Evolutionary conservation across 2,888 invertebrate species (phyloP).

Genomic region (Hyppa rectilinea): DNA sequence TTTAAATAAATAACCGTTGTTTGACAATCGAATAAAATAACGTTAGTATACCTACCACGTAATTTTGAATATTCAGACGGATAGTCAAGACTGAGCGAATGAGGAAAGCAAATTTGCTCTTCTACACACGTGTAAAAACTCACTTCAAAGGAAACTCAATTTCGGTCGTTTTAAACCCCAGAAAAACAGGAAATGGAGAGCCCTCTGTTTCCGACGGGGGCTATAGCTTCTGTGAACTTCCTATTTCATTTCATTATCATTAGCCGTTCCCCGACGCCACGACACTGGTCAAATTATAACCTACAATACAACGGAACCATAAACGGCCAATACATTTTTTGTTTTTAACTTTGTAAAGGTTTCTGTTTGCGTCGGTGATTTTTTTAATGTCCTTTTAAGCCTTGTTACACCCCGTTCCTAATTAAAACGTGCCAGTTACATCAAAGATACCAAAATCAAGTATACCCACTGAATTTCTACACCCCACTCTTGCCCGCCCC

Average conservation of each 20-base stretch:
- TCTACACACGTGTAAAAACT: background rate
- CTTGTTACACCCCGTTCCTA: conserved; percentile 11
- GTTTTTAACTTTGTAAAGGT: no score
- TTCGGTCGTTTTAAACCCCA: no score
- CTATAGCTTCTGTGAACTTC: no score
- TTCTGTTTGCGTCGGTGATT: no score
- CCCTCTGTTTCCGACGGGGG: no score
- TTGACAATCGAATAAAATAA: conserved; percentile 14
- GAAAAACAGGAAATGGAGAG: no score
- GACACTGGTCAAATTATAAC: no score
- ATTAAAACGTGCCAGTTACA: conserved; percentile 43
- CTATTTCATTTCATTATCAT: no score
- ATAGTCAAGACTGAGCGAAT: background rate
- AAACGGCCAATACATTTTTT: no score
- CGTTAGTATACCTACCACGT: background rate
- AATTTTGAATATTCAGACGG: background rate
- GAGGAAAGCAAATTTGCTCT: background rate
- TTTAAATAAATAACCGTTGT: conserved; percentile 35
- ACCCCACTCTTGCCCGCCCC: conserved; percentile 18
- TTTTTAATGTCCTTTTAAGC: conserved; percentile 1
- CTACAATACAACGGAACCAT: no score
- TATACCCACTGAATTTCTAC: conserved; percentile 31
- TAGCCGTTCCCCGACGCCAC: no score
- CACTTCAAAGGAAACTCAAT: conserved; percentile 31
- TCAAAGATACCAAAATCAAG: conserved; percentile 49